Base-by-base conservation (phyloP, 2,888 invertebrate species). In the Rhamnusium bicolor region DNA sequence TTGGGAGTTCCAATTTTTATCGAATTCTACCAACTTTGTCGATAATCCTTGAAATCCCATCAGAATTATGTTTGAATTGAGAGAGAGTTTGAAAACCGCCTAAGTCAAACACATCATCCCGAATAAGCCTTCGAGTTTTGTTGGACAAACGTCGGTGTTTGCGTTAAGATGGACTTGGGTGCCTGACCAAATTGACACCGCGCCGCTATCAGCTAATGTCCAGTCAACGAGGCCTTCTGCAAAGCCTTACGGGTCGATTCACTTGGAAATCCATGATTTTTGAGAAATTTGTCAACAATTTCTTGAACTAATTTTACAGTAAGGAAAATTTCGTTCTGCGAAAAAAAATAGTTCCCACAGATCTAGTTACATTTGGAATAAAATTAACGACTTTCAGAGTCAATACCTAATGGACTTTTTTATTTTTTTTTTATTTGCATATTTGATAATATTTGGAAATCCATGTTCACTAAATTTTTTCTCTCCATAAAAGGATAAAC, bases 91-190 rank as follows among this genome's bases (percentile, higher is more conserved):
- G 73, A 32, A 62, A 68, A 62, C 68, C 56, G 29, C 67, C 70
- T 21, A 74, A 74, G 58, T 74, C 69, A 74, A 72, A 74, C 74
- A 74, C 58, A 58, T 71, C 71, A 71, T 68, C 58, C 47, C 54
- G 62, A 71, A 63, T 71, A 71, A 74, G 62, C 74, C 46, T 40
- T 47, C 46, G 61, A 40, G 61, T 18, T 61, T n/a, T 46, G 61
- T 71, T 46, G 72, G 72, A 69, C 71, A 62, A 74, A 74, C 66
- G 74, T 68, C 69, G 71, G 74, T 68, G 69, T 65, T 73, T 56
- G 40, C 51, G 65, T 53, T 65, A 53, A 71, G 74, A 74, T 65
- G 63, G 63, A 51, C 63, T 63, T 60, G 12, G 60, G 60, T 24
- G 60, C 47, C 62, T 47, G 68, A 53, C 56, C 73, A 61, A 67